Evolutionary conservation across 2,113 vertebrate genomes (phyloP).

Genomic region (Callospermophilus lateralis): DNA sequence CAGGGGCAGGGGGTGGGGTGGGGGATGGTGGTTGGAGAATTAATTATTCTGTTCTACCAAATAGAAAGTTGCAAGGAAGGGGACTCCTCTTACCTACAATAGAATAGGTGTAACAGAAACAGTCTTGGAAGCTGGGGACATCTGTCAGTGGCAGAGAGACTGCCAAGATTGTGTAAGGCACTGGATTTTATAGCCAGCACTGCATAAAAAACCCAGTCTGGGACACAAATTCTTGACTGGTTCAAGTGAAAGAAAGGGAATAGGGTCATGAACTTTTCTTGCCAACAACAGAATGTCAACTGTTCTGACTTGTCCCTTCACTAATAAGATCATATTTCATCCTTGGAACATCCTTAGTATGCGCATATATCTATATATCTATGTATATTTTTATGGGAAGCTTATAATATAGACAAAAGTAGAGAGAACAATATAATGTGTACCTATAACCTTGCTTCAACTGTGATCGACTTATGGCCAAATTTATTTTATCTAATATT

Average conservation of each 20-base stretch:
- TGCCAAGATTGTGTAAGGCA: background rate
- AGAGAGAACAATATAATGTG: background rate
- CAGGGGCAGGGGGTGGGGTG: no score
- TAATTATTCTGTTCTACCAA: no score
- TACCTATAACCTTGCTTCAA: background rate
- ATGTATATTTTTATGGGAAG: background rate
- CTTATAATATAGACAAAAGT: background rate
- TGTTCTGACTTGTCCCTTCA: slow-evolving; percentile 27
- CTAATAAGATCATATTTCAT: background rate
- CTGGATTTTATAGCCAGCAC: background rate
- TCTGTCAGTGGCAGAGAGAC: background rate
- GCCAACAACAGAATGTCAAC: background rate
- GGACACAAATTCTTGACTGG: background rate
- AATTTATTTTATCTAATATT: background rate
- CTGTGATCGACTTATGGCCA: background rate
- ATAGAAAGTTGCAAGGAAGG: background rate
- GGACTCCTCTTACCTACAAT: background rate
- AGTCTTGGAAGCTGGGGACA: background rate
- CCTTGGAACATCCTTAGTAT: background rate
- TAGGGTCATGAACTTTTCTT: background rate
- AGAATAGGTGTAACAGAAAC: background rate
- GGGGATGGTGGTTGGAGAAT: no score
- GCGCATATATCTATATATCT: no score
- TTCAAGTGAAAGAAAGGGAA: background rate
- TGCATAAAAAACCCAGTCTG: background rate